phyloP scores from a whole-genome alignment of 2,797 vertebrate genomes.

The Cirrhinus mrigala region DNA sequence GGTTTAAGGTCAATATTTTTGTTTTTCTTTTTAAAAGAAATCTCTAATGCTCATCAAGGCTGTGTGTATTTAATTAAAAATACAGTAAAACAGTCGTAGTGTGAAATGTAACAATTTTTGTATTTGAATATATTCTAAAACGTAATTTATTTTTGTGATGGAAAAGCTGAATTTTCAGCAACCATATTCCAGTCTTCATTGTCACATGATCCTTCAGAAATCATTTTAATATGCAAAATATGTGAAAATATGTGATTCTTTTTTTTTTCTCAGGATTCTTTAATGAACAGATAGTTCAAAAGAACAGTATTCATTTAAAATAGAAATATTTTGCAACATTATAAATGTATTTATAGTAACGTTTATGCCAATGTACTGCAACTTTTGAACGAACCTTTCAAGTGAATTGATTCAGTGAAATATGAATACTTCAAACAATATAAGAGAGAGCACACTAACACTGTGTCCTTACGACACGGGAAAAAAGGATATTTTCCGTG shows the following conservation, averaged over 20 bases:
- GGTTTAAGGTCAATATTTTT: background rate
- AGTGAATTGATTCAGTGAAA: background rate
- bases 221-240: background rate
- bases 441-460: background rate
- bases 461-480: too few relatives aligned
- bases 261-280: background rate
- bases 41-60: background rate
- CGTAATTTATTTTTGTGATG: background rate
- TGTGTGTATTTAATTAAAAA: background rate
- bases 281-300: background rate
- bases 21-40: too few relatives aligned
- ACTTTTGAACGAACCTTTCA: background rate
- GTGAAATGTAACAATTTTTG: background rate
- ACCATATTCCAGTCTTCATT: background rate
- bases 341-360: background rate
- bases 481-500: too few relatives aligned
- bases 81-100: background rate
- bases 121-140: background rate
- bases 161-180: background rate
- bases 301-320: background rate
- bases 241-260: background rate
- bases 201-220: background rate
- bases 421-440: background rate
- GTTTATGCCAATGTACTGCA: background rate
- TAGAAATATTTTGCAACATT: background rate